Percentiles rank a stretch among this genome's conserved stretches.
Evolutionary conservation across 2,888 invertebrate genomes (phyloP).

Genomic region (Drosophila nigritarsus): DNA sequence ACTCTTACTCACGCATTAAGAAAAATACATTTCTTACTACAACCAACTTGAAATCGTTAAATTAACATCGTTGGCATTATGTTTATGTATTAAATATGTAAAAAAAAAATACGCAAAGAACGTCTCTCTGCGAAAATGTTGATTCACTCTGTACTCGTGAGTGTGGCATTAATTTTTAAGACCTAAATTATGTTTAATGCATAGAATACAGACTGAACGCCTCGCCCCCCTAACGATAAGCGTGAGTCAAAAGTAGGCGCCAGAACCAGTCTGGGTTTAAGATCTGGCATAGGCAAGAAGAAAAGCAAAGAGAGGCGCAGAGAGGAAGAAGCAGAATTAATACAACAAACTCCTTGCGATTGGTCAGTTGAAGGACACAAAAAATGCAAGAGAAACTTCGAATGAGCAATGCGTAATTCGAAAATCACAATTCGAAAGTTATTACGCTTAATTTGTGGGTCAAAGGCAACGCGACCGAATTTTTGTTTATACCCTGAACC

Average conservation of each 20-base stretch:
- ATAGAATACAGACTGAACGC: constrained; percentile 57
- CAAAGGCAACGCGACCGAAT: constrained; percentile 56
- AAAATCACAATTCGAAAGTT: constrained; percentile 80
- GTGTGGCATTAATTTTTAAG: constrained; percentile 54
- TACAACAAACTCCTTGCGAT: not conserved
- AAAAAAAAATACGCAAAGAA: too few relatives aligned
- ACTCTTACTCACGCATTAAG: constrained; percentile 2
- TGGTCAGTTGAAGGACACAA: constrained; percentile 53
- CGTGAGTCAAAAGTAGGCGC: constrained; percentile 57
- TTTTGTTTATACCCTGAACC: not conserved
- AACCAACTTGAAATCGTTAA: not conserved
- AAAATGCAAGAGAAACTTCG: constrained; percentile 54
- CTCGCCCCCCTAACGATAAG: constrained; percentile 62
- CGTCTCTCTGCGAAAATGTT: too few relatives aligned
- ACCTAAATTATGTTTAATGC: constrained; percentile 36
- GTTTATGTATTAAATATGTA: too few relatives aligned
- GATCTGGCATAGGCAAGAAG: constrained; percentile 11
- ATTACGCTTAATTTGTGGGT: constrained; percentile 79
- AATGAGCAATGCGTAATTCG: constrained; percentile 30
- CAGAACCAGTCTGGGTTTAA: constrained; percentile 50
- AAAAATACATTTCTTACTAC: not conserved
- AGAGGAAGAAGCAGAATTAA: not conserved
- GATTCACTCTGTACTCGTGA: constrained; percentile 26
- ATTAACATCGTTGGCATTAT: not conserved
- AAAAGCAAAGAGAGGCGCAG: not conserved